These are phyloP conservation scores for Rhagoletis pomonella DNA, from an alignment of 1,140 invertebrate species.

Conservation along the genomic window DNA sequence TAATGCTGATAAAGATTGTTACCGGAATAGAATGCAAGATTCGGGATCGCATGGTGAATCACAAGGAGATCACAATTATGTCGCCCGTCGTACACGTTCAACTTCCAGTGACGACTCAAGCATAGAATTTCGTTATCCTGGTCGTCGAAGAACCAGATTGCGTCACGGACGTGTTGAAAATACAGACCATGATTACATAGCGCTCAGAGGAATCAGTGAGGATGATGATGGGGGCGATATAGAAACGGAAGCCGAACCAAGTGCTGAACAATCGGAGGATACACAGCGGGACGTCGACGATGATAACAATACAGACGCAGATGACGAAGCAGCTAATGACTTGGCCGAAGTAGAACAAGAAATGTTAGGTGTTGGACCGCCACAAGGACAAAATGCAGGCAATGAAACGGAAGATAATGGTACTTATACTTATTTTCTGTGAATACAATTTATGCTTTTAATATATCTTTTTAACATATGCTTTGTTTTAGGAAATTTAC, in stretches of 20 bases:
- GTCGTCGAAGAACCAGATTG: neutral
- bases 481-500: neutral
- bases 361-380: neutral
- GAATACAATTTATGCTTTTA: neutral
- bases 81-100: neutral
- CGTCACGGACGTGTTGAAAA: neutral
- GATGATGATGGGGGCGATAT: constrained; percentile 11
- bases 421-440: neutral
- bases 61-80: constrained; percentile 43
- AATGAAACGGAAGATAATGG: neutral
- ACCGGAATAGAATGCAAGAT: neutral
- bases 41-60: neutral
- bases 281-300: neutral
- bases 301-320: neutral
- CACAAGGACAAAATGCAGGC: neutral
- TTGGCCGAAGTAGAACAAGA: neutral
- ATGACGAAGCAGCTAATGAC: neutral
- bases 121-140: neutral
- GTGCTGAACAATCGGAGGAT: neutral
- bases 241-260: neutral
- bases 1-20: neutral
- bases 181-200: constrained; percentile 47
- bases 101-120: constrained; percentile 33
- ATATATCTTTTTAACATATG: neutral
- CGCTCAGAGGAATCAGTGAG: neutral